Conservation (phyloP, 1,140 invertebrate species). For the Drosophila tsacasi region DNA sequence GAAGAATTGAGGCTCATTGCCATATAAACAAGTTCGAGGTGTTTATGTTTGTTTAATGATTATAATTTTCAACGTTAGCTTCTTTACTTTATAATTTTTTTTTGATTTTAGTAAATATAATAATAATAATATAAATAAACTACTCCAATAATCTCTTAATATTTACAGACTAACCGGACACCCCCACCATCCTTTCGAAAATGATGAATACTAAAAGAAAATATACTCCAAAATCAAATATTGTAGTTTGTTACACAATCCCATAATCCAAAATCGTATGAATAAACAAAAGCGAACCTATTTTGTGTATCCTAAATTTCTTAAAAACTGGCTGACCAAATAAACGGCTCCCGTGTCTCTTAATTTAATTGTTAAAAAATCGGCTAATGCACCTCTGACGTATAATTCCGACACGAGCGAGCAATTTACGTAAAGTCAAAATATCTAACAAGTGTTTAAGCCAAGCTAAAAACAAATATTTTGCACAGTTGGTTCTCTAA, state of each 20-base stretch:
- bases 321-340: conserved; percentile 16
- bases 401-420: conserved; percentile 44
- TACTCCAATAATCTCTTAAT: background rate
- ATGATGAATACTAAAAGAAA: conserved; percentile 7
- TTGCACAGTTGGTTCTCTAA: conserved; percentile 65
- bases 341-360: conserved; percentile 11
- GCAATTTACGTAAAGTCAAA: conserved; percentile 63
- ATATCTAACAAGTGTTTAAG: conserved; percentile 66
- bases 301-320: background rate
- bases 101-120: background rate
- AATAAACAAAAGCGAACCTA: conserved; percentile 15
- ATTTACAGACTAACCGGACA: conserved; percentile 5
- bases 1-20: background rate
- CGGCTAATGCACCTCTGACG: conserved; percentile 59
- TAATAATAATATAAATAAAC: background rate
- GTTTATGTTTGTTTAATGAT: background rate
- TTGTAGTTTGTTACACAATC: conserved; percentile 17
- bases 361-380: conserved; percentile 26
- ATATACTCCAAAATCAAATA: conserved; percentile 4
- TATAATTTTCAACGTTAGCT: background rate
- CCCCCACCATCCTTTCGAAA: conserved; percentile 17
- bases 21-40: background rate
- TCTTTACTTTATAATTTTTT: background rate
- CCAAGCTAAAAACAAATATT: conserved; percentile 67
- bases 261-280: conserved; percentile 13